These are phyloP conservation scores for Hylaeus volcanicus DNA, from an alignment of 1,140 invertebrate species.

Conservation along the genomic window DNA sequence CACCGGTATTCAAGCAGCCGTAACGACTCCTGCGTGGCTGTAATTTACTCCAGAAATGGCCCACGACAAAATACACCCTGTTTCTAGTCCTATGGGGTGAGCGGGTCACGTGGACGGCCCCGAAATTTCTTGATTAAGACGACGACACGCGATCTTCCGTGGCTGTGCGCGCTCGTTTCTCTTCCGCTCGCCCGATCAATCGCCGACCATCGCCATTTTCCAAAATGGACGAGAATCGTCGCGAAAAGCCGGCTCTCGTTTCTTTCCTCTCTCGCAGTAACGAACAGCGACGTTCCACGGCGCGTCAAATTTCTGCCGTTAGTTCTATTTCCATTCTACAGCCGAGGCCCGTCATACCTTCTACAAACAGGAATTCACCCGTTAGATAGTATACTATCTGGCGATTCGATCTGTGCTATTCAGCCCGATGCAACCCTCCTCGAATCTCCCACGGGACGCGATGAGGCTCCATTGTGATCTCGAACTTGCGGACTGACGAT, in stretches of 20 bases:
- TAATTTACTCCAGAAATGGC: constrained; percentile 70
- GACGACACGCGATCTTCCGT: constrained; percentile 66
- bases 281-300: not conserved
- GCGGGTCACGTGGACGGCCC: constrained; percentile 67
- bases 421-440: not conserved
- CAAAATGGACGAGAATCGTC: not conserved
- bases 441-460: constrained; percentile 19
- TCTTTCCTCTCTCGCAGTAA: not conserved
- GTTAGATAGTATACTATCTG: constrained; percentile 31
- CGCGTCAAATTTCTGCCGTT: constrained; percentile 34
- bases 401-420: constrained; percentile 38
- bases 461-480: constrained; percentile 26
- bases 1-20: constrained; percentile 45
- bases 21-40: constrained; percentile 67
- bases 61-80: constrained; percentile 58
- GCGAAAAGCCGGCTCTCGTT: not conserved
- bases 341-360: constrained; percentile 15
- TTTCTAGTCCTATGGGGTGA: not conserved
- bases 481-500: constrained; percentile 37
- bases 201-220: constrained; percentile 6
- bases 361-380: constrained; percentile 35
- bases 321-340: constrained; percentile 14
- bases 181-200: constrained; percentile 37
- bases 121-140: constrained; percentile 77
- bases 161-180: constrained; percentile 29